These are phyloP conservation scores for Drosophila trichaetosa DNA, from an alignment of 2,888 invertebrate species.

Conservation along the genomic window DNA sequence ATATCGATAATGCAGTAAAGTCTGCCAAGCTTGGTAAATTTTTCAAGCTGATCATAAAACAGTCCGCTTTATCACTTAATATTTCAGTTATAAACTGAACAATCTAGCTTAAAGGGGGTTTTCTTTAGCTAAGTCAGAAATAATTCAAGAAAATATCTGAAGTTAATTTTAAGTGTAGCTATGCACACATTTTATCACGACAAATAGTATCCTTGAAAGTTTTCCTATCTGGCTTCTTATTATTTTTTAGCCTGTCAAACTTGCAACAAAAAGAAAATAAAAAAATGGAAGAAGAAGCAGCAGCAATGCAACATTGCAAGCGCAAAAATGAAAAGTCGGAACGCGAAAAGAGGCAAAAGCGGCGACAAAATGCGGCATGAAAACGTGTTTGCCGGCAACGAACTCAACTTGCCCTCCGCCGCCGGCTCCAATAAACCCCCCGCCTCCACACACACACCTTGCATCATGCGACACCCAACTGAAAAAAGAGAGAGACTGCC, in stretches of 20 bases:
- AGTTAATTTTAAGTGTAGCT: background rate
- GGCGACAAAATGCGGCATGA: slow-evolving; percentile 48
- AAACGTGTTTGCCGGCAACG: slow-evolving; percentile 74
- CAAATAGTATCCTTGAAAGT: slow-evolving; percentile 5
- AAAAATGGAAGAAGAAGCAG: background rate
- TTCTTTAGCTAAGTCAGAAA: background rate
- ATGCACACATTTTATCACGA: slow-evolving; percentile 12
- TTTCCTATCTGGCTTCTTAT: slow-evolving; percentile 11
- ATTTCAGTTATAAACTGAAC: background rate
- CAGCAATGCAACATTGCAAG: slow-evolving; percentile 23
- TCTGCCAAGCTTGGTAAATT: background rate
- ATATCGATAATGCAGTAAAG: background rate
- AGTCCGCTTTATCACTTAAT: background rate
- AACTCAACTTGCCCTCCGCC: slow-evolving; percentile 42
- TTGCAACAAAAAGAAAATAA: slow-evolving; percentile 14
- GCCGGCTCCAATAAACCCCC: slow-evolving; percentile 16
- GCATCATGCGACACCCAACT: slow-evolving; percentile 69
- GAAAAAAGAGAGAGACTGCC: slow-evolving; percentile 28
- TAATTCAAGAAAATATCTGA: background rate
- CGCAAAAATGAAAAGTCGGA: slow-evolving; percentile 49
- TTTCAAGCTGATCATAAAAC: background rate
- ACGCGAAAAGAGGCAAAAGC: slow-evolving; percentile 33
- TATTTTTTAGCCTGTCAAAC: slow-evolving; percentile 37
- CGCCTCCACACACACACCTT: slow-evolving; percentile 19
- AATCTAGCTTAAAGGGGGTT: background rate